Evolutionary conservation across 1,140 invertebrate species (phyloP), one percentile per base, ranked within the genome.

Genomic region (Drosophila mojavensis): DNA sequence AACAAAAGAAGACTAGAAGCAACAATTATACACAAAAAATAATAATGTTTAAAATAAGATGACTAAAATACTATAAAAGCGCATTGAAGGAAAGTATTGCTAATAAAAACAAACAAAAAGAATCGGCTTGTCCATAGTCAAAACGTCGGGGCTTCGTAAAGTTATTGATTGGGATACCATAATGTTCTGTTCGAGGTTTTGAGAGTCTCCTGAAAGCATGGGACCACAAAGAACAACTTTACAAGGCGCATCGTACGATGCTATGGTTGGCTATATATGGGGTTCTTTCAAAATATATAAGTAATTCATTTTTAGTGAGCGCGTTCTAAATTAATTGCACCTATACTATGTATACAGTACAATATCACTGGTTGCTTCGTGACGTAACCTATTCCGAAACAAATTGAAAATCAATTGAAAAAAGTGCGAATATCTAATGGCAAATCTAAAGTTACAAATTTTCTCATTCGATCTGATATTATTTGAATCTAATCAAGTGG

Each of bases 331-430:
- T 90, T 91, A 92, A 92, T 92, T 92, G 91, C 90, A 92, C 91
- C 91, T 91, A 92, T 92, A 92, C 91, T 92, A 92, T 80, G 91
- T 92, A 92, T 92, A 92, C 79, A 92, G 91, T 88, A 92, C 91
- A 92, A 92, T 92, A 92, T 92, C 91, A 92, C 91, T 92, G 91
- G 89, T 92, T 92, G 91, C 90, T 92, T 92, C 90, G 78, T 84
- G 84, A 90, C 81, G 81, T 89, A 89, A 89, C 85, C 84, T 88
- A 89, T 78, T 84, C 80, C 81, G 84, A 89, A 89, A 89, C 84
- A 88, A 88, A 73, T 84, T 77, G 78, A 47, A 81, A 82, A 75
- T 77, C 65, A 90, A 90, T 88, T 84, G 60, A 88, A 83, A 24
- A 77, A 67, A 72, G 73, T 83, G 80, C 72, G 53, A 68, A 56